Conservation (phyloP, 1,140 invertebrate species). For the Nasonia longicornis region DNA sequence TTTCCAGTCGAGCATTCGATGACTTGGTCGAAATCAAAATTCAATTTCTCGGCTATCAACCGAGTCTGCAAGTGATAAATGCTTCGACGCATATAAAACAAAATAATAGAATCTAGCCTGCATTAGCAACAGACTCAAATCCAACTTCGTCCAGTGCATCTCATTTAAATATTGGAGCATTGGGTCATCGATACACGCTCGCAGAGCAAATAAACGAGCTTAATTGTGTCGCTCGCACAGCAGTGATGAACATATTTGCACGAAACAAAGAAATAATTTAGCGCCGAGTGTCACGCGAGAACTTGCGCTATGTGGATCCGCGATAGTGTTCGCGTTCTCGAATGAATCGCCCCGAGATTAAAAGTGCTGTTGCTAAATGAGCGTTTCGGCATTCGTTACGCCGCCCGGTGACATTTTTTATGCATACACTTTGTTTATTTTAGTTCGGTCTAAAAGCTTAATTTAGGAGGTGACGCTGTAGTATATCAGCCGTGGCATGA, state of each 20-base stretch:
- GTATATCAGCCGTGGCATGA: background rate
- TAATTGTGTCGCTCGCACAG: background rate
- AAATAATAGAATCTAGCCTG: too few relatives aligned
- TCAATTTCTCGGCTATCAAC: too few relatives aligned
- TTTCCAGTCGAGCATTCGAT: too few relatives aligned
- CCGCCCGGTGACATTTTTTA: background rate
- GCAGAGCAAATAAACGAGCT: conserved; percentile 5
- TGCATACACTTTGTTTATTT: background rate
- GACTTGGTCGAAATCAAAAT: too few relatives aligned
- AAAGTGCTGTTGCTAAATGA: conserved; percentile 17
- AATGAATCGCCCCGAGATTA: conserved; percentile 26
- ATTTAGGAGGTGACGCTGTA: background rate
- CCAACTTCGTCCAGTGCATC: background rate
- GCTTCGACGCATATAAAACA: too few relatives aligned
- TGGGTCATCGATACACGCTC: background rate
- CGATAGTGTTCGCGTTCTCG: conserved; percentile 13
- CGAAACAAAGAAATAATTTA: conserved; percentile 37
- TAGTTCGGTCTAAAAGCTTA: background rate
- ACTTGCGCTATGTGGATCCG: background rate
- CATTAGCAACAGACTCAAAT: background rate
- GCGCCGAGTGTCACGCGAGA: conserved; percentile 22
- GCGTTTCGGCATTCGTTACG: background rate
- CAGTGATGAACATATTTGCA: conserved; percentile 25
- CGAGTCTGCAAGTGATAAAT: too few relatives aligned
- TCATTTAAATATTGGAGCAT: conserved; percentile 28